These are phyloP conservation scores for Sesia bembeciformis DNA, from an alignment of 2,888 invertebrate species.

Conservation along the genomic window DNA sequence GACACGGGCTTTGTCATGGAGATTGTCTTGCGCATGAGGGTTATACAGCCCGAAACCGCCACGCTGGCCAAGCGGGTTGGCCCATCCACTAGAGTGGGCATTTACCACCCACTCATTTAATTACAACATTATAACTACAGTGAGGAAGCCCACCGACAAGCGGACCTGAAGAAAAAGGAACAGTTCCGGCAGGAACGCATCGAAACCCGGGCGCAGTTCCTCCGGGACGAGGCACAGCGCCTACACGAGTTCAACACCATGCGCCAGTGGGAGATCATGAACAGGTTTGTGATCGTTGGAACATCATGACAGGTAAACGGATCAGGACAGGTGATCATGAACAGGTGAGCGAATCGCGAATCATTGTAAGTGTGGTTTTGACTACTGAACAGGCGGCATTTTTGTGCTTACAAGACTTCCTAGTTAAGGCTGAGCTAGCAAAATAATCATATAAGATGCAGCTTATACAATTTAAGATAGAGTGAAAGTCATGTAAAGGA, in stretches of 20 bases:
- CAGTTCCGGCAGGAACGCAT: conserved; percentile 31
- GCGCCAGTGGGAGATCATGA: conserved; percentile 71
- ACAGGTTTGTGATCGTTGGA: conserved; percentile 31
- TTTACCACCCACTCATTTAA: neutral
- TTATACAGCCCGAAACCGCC: too few relatives aligned
- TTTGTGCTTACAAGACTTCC: neutral
- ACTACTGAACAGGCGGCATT: too few relatives aligned
- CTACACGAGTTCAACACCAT: conserved; percentile 43
- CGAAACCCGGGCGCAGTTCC: conserved; percentile 30
- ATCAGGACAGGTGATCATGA: too few relatives aligned
- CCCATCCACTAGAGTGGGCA: too few relatives aligned
- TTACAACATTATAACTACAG: conserved; percentile 19
- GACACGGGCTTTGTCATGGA: neutral
- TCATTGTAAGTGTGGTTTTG: too few relatives aligned
- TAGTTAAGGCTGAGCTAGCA: too few relatives aligned
- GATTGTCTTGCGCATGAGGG: neutral
- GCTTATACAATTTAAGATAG: too few relatives aligned
- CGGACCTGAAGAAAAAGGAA: conserved; percentile 28
- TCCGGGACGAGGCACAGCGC: conserved; percentile 35
- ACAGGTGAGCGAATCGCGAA: too few relatives aligned
- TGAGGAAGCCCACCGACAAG: conserved; percentile 37
- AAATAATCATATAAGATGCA: too few relatives aligned
- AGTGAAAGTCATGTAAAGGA: too few relatives aligned
- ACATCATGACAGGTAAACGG: too few relatives aligned
- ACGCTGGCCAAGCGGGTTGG: too few relatives aligned